Conservation (phyloP, 2,797 vertebrate species). For the Sarcoramphus papa region DNA sequence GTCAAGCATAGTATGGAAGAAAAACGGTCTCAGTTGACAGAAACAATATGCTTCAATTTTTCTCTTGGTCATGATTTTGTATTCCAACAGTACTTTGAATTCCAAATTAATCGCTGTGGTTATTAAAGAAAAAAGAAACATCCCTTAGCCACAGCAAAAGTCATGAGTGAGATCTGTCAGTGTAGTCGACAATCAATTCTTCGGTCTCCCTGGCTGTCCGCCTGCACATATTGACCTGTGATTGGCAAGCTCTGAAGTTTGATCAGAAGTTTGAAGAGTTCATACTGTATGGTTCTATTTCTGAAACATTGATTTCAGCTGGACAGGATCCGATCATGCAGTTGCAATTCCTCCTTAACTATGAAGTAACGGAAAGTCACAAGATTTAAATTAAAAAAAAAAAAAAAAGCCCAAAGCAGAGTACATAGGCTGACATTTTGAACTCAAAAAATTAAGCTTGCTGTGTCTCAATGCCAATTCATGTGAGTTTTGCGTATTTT, state of each 20-base stretch:
- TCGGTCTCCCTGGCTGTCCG: background rate
- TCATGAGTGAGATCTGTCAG: background rate
- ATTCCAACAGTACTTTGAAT: background rate
- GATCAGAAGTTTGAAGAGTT: background rate
- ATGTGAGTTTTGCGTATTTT: background rate
- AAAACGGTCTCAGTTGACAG: background rate
- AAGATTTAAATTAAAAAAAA: background rate
- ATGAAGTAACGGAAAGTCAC: background rate
- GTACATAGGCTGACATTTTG: background rate
- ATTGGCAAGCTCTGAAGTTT: background rate
- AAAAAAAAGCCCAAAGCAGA: background rate
- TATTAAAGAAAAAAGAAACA: background rate
- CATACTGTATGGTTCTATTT: background rate
- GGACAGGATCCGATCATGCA: background rate
- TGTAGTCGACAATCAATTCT: rapidly evolving
- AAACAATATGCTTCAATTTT: background rate
- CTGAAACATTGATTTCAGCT: background rate
- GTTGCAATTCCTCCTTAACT: background rate
- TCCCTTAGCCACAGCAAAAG: background rate
- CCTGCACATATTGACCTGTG: background rate
- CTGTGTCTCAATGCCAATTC: background rate
- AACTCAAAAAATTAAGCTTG: background rate
- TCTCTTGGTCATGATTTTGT: background rate
- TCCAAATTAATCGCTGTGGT: background rate
- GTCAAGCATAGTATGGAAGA: background rate